A percentile compares a stretch with the other conserved stretches of the same genome.
These are phyloP conservation scores for Uropetala carovei DNA, from an alignment of 2,888 invertebrate genomes.

Conservation along the genomic window DNA sequence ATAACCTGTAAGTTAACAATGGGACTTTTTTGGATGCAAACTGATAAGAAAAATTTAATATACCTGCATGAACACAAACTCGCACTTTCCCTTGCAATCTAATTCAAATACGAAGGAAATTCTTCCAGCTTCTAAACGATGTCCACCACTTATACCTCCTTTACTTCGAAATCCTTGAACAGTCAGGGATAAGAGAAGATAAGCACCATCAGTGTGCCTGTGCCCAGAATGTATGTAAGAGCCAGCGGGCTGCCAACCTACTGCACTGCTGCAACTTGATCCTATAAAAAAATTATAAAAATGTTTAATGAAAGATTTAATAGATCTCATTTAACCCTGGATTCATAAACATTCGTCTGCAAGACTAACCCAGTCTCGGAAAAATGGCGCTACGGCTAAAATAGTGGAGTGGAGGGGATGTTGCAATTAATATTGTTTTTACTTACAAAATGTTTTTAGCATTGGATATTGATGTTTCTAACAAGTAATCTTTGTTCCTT, in stretches of 20 bases:
- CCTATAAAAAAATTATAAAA: conserved; percentile 65
- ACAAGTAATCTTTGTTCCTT: too few species aligned
- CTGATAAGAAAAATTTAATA: not conserved
- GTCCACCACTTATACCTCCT: conserved; percentile 73
- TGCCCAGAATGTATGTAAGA: conserved; percentile 76
- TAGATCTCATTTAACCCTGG: too few species aligned
- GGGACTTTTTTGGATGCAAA: not conserved
- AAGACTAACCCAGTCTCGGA: too few species aligned
- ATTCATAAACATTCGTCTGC: too few species aligned
- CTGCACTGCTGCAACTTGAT: conserved; percentile 69
- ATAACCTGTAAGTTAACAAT: not conserved
- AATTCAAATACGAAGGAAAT: conserved; percentile 77
- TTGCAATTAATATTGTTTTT: too few species aligned
- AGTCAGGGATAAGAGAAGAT: conserved; percentile 75
- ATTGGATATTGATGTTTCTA: too few species aligned
- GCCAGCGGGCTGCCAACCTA: conserved; percentile 76
- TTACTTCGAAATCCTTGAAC: conserved; percentile 75
- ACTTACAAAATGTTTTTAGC: too few species aligned
- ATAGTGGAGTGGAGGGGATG: too few species aligned
- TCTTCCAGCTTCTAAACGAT: conserved; percentile 74
- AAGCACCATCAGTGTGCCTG: conserved; percentile 76
- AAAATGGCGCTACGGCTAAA: too few species aligned
- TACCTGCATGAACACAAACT: conserved; percentile 77
- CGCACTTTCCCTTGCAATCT: conserved; percentile 76
- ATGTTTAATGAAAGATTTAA: not conserved